Evolutionary conservation across 2,888 invertebrate species (phyloP).

Genomic region (Mythimna vitellina): DNA sequence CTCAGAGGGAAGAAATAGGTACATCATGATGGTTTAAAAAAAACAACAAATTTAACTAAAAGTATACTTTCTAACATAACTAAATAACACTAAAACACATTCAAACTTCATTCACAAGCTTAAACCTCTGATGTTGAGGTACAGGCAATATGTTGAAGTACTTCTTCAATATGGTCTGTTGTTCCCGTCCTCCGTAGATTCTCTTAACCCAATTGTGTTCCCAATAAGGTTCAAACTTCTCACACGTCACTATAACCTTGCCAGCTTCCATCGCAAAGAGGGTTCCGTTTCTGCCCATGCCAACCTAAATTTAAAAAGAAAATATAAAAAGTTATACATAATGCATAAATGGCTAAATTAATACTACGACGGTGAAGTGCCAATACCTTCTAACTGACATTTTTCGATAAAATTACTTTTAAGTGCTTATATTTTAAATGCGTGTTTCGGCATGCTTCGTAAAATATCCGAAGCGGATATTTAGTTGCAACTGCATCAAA

Average conservation of each 20-base stretch:
- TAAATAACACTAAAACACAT: conserved; percentile 35
- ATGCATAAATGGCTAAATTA: not conserved
- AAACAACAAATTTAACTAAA: conserved; percentile 34
- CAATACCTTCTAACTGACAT: too few species aligned
- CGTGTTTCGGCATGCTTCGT: too few species aligned
- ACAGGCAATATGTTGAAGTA: conserved; percentile 96
- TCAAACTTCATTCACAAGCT: conserved; percentile 93
- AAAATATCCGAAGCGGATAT: too few species aligned
- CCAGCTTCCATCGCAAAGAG: conserved; percentile 95
- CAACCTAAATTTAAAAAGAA: conserved; percentile 91
- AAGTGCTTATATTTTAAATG: too few species aligned
- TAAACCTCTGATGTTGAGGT: conserved; percentile 94
- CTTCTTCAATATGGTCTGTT: conserved; percentile 94
- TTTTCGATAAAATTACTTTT: too few species aligned
- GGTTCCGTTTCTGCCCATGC: conserved; percentile 94
- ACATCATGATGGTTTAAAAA: not conserved
- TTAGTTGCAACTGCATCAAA: too few species aligned
- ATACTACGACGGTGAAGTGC: too few species aligned
- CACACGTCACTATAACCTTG: conserved; percentile 95
- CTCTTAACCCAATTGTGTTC: conserved; percentile 93
- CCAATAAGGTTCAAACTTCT: conserved; percentile 95
- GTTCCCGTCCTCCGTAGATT: conserved; percentile 91
- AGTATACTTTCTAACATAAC: conserved; percentile 46
- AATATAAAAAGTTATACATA: not conserved
- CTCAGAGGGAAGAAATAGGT: not conserved